These are phyloP conservation scores for Patella depressa DNA, from an alignment of 2,888 invertebrate species.

Conservation along the genomic window DNA sequence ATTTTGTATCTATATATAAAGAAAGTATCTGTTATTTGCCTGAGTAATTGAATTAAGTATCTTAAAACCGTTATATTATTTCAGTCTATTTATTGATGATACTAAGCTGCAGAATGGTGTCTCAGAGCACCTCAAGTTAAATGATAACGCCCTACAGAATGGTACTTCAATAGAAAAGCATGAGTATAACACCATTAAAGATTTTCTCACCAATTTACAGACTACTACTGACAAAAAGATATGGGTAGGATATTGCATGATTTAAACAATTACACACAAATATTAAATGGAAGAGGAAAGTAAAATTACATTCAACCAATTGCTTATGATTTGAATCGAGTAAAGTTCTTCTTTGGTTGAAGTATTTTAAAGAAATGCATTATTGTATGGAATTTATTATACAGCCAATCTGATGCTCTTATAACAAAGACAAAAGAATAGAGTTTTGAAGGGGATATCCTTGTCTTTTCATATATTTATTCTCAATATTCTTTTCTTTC, in stretches of 20 bases:
- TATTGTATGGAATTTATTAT: too few species aligned
- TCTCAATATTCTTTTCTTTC: not conserved
- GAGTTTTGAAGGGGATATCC: too few species aligned
- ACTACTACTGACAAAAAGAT: slow-evolving; percentile 49
- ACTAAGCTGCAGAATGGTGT: slow-evolving; percentile 48
- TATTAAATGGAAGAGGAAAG: too few species aligned
- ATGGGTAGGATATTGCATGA: slow-evolving; percentile 50
- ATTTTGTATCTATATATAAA: too few species aligned
- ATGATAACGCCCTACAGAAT: slow-evolving; percentile 21
- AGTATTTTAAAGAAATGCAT: too few species aligned
- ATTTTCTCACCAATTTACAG: slow-evolving; percentile 46
- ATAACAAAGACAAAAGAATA: too few species aligned
- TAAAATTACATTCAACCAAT: too few species aligned
- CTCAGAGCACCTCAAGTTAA: slow-evolving; percentile 49
- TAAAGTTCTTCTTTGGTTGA: too few species aligned
- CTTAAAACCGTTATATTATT: slow-evolving; percentile 18
- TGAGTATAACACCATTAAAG: slow-evolving; percentile 48
- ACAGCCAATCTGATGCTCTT: too few species aligned
- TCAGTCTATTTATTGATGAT: slow-evolving; percentile 60
- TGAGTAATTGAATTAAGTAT: not conserved
- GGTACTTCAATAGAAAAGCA: slow-evolving; percentile 40
- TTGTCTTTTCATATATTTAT: slow-evolving; percentile 7
- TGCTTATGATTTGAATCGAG: too few species aligned
- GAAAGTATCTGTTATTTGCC: too few species aligned
- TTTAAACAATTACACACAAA: not conserved